Conservation (phyloP, 2,797 vertebrate genomes). For the Bradypodion pumilum region DNA sequence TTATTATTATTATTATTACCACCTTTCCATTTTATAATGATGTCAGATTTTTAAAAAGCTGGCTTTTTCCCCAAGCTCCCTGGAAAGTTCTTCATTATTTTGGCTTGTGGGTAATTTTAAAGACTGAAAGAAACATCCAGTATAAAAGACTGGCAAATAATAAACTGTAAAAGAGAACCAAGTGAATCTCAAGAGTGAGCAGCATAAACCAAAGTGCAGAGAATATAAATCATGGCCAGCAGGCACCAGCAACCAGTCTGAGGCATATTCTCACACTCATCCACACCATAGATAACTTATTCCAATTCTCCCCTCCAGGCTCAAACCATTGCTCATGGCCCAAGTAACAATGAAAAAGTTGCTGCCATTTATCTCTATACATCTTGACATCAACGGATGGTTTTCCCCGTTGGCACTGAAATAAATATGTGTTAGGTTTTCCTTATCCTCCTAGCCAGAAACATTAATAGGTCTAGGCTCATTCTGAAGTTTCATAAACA, state of each 20-base stretch:
- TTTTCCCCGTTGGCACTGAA: neutral
- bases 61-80: neutral
- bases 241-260: slow-evolving; percentile 13
- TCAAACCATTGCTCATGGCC: neutral
- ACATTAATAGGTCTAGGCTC: neutral
- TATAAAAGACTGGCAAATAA: slow-evolving; percentile 17
- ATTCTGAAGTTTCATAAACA: neutral
- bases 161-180: slow-evolving; percentile 45
- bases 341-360: fast-evolving
- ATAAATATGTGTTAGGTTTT: neutral
- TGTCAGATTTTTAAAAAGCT: neutral
- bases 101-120: slow-evolving; percentile 10
- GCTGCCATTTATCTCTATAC: neutral
- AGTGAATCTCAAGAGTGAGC: slow-evolving; percentile 51
- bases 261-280: neutral
- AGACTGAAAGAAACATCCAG: slow-evolving; percentile 29
- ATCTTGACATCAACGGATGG: neutral
- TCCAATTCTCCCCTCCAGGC: neutral
- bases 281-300: neutral
- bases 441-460: neutral
- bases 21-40: too few species aligned
- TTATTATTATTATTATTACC: too few species aligned
- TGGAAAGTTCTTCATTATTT: neutral
- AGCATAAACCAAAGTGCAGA: slow-evolving; percentile 9
- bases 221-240: slow-evolving; percentile 28